Evolutionary conservation across 30 jellyfish, hydroid and myxozoan genomes (phyloP).

Genomic region (Aurelia sp.): DNA sequence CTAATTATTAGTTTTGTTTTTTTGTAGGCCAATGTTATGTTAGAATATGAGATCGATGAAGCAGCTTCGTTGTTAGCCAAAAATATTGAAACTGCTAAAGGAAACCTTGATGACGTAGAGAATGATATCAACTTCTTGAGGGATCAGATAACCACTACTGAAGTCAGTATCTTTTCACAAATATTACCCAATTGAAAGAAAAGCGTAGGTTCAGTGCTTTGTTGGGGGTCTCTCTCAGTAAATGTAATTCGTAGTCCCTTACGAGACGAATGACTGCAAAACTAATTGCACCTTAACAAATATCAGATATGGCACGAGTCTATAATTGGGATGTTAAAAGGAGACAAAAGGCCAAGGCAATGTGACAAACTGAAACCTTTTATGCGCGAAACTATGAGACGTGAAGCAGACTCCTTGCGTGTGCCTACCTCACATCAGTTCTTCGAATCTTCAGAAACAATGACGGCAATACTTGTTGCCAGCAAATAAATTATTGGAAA

Average conservation of each 20-base stretch:
- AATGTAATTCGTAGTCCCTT: no score
- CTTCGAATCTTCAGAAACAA: no score
- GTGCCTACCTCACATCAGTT: no score
- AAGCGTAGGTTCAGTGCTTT: no score
- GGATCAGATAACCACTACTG: slow-evolving; percentile 96
- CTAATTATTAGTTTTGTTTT: not conserved
- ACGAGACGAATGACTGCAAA: not conserved
- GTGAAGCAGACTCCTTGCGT: no score
- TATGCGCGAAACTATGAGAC: no score
- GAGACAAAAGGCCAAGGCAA: slow-evolving; percentile 69
- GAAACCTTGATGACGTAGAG: slow-evolving; percentile 73
- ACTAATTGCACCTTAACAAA: slow-evolving; percentile 29
- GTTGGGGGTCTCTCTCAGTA: no score
- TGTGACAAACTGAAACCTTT: not conserved
- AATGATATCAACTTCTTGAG: slow-evolving; percentile 82
- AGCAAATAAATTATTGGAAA: no score
- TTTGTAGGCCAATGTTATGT: slow-evolving; percentile 93
- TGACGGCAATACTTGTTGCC: no score
- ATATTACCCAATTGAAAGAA: not conserved
- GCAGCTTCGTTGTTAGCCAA: slow-evolving; percentile 81
- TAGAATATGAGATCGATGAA: slow-evolving; percentile 94
- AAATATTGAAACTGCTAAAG: slow-evolving; percentile 81
- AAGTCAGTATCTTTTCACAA: slow-evolving; percentile 95
- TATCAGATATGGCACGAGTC: slow-evolving; percentile 94
- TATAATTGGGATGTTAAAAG: slow-evolving; percentile 96